Conservation (phyloP, 92 coral and sea anemone species). For the Umimayanthus chanpuru region DNA sequence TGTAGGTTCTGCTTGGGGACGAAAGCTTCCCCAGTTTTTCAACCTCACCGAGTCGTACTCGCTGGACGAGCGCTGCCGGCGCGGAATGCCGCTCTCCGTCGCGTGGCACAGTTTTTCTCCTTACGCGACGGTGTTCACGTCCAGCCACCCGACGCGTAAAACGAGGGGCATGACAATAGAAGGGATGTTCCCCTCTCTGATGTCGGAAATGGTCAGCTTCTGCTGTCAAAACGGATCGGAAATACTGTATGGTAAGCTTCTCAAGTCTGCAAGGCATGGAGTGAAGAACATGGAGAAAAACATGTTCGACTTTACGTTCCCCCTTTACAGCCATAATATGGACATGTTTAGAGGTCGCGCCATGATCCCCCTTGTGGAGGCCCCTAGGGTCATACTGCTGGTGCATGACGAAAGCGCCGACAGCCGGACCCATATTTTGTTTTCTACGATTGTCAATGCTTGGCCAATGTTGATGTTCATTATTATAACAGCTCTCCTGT, state of each 20-base stretch:
- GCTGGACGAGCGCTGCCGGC: slow-evolving; percentile 72
- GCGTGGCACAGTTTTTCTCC: slow-evolving; percentile 88
- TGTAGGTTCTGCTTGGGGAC: neutral
- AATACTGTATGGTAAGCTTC: slow-evolving; percentile 71
- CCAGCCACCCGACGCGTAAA: slow-evolving; percentile 47
- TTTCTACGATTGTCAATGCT: slow-evolving; percentile 77
- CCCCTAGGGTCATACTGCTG: slow-evolving; percentile 89
- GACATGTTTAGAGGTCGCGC: slow-evolving; percentile 67
- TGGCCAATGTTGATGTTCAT: slow-evolving; percentile 96
- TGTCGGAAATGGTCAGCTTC: slow-evolving; percentile 36
- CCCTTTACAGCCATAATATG: slow-evolving; percentile 83
- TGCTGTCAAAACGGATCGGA: slow-evolving; percentile 76
- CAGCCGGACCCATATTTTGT: slow-evolving; percentile 68
- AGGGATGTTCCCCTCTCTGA: slow-evolving; percentile 75
- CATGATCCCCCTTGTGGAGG: slow-evolving; percentile 75
- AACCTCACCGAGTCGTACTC: slow-evolving; percentile 52
- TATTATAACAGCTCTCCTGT: slow-evolving; percentile 78
- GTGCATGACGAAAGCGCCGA: slow-evolving; percentile 47
- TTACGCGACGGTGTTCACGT: slow-evolving; percentile 57
- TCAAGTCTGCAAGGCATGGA: slow-evolving; percentile 70
- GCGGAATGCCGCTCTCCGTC: slow-evolving; percentile 75
- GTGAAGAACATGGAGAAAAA: slow-evolving; percentile 51
- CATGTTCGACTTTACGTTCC: slow-evolving; percentile 74
- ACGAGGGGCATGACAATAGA: slow-evolving; percentile 60
- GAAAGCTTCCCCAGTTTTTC: slow-evolving; percentile 30